A percentile compares a stretch with the other conserved stretches of the same genome.
phyloP scores from a whole-genome alignment of 2,888 invertebrate genomes.

The Acleris sparsana region DNA sequence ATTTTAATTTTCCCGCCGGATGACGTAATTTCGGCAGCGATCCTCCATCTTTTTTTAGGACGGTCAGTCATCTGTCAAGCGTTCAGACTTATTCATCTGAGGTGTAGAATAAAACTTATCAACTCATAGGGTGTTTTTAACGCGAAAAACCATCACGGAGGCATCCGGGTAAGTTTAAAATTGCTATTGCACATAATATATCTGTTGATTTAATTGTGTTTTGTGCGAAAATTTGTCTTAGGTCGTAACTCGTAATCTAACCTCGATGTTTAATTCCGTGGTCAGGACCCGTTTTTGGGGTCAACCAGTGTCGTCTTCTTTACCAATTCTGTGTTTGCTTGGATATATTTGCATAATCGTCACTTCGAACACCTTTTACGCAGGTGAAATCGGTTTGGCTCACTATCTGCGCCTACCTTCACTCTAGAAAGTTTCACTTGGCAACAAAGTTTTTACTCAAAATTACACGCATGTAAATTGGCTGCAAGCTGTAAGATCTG shows the following conservation, averaged over 20 bases:
- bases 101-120: constrained; percentile 63
- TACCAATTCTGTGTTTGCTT: constrained; percentile 52
- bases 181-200: constrained; percentile 41
- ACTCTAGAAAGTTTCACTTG: constrained; percentile 26
- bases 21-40: constrained; percentile 69
- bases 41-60: constrained; percentile 68
- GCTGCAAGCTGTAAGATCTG: neutral
- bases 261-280: constrained; percentile 47
- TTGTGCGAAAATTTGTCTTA: constrained; percentile 45
- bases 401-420: constrained; percentile 28
- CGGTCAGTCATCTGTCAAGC: constrained; percentile 74
- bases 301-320: constrained; percentile 70
- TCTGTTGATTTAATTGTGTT: constrained; percentile 44
- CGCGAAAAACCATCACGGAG: constrained; percentile 68
- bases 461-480: neutral
- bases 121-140: constrained; percentile 63
- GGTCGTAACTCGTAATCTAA: constrained; percentile 50
- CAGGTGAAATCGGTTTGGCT: constrained; percentile 42
- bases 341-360: constrained; percentile 57
- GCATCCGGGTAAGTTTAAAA: constrained; percentile 77
- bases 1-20: constrained; percentile 72
- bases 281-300: constrained; percentile 60
- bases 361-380: constrained; percentile 41
- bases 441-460: constrained; percentile 18
- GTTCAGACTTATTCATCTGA: constrained; percentile 59